phyloP scores from a whole-genome alignment of 2,113 vertebrate genomes.

The Isurus oxyrinchus region DNA sequence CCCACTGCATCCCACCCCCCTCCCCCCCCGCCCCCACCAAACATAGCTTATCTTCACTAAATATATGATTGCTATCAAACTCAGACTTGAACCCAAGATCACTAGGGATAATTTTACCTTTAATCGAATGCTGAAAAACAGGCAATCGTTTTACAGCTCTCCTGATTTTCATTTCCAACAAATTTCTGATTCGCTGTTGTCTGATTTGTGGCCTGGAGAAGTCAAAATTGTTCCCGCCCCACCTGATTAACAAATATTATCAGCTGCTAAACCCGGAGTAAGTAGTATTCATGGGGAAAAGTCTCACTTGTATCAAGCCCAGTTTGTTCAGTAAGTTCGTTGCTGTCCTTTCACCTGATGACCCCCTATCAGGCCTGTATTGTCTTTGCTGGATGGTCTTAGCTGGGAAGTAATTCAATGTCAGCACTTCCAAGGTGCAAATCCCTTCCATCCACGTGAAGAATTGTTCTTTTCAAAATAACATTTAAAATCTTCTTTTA shows the following conservation, averaged over 20 bases:
- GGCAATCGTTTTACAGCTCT: background rate
- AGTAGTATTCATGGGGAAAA: background rate
- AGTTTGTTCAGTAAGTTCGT: background rate
- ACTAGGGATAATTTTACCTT: background rate
- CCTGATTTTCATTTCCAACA: background rate
- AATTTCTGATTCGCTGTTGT: background rate
- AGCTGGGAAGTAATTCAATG: background rate
- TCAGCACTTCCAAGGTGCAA: background rate
- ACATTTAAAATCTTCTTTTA: background rate
- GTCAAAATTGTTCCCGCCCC: background rate
- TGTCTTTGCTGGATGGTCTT: background rate
- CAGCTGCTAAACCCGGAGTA: background rate
- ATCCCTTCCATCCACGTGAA: background rate
- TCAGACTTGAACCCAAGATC: background rate
- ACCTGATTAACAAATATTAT: background rate
- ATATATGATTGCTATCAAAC: background rate
- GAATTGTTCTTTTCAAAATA: background rate
- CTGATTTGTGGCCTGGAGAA: background rate
- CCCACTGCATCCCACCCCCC: no score
- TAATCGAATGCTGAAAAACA: background rate
- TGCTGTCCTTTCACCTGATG: background rate
- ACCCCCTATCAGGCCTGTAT: background rate
- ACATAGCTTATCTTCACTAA: background rate
- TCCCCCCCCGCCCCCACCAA: no score
- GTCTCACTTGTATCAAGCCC: background rate